Percentiles rank a stretch among this genome's conserved stretches.
These are phyloP conservation scores for Pelusios castaneus DNA, from an alignment of 2,113 vertebrate species.

Conservation along the genomic window DNA sequence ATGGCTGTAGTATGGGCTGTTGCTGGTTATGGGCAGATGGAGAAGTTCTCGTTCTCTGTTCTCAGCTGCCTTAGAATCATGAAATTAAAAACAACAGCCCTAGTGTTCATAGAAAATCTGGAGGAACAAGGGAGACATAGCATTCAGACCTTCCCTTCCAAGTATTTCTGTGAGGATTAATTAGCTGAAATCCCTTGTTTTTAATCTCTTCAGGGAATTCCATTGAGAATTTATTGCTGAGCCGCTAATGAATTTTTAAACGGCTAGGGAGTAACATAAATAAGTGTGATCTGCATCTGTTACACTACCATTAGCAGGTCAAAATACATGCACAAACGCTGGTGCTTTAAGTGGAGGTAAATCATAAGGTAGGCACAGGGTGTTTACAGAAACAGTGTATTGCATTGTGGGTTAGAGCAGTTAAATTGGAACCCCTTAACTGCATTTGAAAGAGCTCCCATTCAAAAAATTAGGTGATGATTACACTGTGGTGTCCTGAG, in stretches of 20 bases:
- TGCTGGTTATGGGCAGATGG: slow-evolving; percentile 6
- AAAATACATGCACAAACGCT: slow-evolving; percentile 58
- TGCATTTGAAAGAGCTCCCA: not conserved
- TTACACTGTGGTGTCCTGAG: not conserved
- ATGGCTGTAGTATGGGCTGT: slow-evolving; percentile 27
- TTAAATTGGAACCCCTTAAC: slow-evolving; percentile 41
- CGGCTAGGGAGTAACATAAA: slow-evolving; percentile 72
- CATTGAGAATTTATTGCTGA: slow-evolving; percentile 67
- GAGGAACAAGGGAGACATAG: rapidly evolving
- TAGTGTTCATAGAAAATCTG: not conserved
- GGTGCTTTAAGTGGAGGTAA: slow-evolving; percentile 69
- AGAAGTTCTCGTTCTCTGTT: not conserved
- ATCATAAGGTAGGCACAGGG: slow-evolving; percentile 42
- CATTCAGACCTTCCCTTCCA: not conserved
- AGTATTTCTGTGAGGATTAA: slow-evolving; percentile 53
- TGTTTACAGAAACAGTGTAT: slow-evolving; percentile 48
- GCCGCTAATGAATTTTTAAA: slow-evolving; percentile 76
- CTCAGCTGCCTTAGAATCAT: slow-evolving; percentile 7
- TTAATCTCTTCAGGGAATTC: slow-evolving; percentile 45
- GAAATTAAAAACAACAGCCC: not conserved
- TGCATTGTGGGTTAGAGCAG: slow-evolving; percentile 62
- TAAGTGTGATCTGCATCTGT: slow-evolving; percentile 65
- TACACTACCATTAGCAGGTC: slow-evolving; percentile 63
- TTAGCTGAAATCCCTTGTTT: slow-evolving; percentile 48
- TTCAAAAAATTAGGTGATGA: not conserved